Percentiles rank a stretch among this genome's conserved stretches.
These are phyloP conservation scores for Calosoma granatense DNA, from an alignment of 1,140 invertebrate species.

Conservation along the genomic window DNA sequence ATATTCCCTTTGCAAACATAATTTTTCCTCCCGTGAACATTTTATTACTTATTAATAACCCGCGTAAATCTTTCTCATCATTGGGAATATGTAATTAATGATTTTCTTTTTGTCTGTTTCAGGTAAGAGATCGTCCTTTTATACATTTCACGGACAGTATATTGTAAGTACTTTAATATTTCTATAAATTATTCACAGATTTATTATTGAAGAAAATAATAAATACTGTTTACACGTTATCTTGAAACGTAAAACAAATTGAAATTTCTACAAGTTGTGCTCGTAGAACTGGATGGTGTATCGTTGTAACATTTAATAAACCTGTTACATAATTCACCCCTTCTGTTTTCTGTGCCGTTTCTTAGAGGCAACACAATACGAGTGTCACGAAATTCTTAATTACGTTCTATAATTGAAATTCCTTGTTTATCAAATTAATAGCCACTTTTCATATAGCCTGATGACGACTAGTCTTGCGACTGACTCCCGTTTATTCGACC, in stretches of 20 bases:
- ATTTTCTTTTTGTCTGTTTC: neutral
- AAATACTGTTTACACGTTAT: no score
- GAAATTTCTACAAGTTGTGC: no score
- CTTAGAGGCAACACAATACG: neutral
- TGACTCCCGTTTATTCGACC: neutral
- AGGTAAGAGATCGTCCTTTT: neutral
- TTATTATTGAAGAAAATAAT: no score
- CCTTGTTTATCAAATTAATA: slow-evolving; percentile 9
- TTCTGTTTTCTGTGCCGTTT: neutral
- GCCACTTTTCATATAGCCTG: slow-evolving; percentile 1
- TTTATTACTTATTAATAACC: no score
- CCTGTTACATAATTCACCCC: neutral
- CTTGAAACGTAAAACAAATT: no score
- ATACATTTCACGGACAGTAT: neutral
- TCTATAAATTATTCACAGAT: neutral
- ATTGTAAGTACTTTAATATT: neutral
- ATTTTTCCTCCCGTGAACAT: no score
- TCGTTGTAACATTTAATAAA: neutral
- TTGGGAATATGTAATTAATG: neutral
- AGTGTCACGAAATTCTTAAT: neutral
- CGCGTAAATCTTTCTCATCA: no score
- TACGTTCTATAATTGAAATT: slow-evolving; percentile 8
- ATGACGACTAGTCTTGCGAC: neutral
- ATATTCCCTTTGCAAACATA: no score
- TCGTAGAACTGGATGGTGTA: no score